These are phyloP conservation scores for Chauna torquata DNA, from an alignment of 2,113 vertebrate genomes.

Conservation along the genomic window DNA sequence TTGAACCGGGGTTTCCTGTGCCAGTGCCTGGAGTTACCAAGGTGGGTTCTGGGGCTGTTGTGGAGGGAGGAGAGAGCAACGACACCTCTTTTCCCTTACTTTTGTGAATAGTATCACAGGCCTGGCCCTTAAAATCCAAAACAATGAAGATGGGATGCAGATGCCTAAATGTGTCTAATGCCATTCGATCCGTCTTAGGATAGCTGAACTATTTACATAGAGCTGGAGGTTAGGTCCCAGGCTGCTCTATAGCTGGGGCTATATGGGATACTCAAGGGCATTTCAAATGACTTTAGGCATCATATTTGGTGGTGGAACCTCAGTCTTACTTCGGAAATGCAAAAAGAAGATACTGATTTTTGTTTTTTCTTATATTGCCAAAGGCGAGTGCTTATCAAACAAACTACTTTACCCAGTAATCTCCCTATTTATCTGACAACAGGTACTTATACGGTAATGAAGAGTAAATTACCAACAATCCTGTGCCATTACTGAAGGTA, in stretches of 20 bases:
- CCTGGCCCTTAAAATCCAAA: background rate
- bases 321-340: background rate
- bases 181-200: background rate
- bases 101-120: background rate
- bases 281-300: background rate
- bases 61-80: background rate
- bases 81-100: background rate
- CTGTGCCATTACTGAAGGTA: background rate
- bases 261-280: background rate
- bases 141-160: background rate
- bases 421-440: background rate
- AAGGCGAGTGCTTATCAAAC: background rate
- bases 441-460: background rate
- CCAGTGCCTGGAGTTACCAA: background rate
- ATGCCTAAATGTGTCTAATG: background rate
- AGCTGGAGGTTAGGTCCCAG: background rate
- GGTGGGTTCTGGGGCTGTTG: accelerated
- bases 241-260: background rate
- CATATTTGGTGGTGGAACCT: background rate
- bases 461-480: background rate
- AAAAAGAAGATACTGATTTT: background rate
- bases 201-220: background rate
- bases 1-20: background rate
- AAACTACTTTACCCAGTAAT: background rate
- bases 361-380: background rate